phyloP scores from a whole-genome alignment of 2,888 invertebrate genomes.

The Tromatobia lineatoria region DNA sequence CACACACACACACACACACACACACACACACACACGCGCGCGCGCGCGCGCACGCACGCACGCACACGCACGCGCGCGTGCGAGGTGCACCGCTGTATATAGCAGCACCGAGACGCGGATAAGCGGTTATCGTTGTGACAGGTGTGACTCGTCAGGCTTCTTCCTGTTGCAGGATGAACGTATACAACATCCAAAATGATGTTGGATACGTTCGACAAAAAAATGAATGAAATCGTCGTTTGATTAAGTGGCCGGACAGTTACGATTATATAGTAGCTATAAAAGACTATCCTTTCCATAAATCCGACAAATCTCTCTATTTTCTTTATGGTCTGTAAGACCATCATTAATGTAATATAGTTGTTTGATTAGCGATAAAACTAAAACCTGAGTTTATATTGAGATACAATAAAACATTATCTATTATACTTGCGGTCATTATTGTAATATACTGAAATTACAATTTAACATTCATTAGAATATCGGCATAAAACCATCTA shows the following conservation, averaged over 20 bases:
- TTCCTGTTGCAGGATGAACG: conserved; percentile 43
- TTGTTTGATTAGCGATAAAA: neutral
- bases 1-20: conserved; percentile 56
- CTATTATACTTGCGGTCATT: neutral
- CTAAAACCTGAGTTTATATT: neutral
- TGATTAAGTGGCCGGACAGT: conserved; percentile 1
- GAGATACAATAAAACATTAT: neutral
- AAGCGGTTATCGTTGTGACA: conserved; percentile 55
- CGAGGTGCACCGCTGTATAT: conserved; percentile 30
- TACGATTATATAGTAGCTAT: neutral
- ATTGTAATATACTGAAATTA: neutral
- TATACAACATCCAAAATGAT: conserved; percentile 51
- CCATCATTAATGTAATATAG: neutral
- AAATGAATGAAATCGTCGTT: conserved; percentile 2
- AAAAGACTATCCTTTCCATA: neutral
- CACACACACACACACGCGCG: conserved; percentile 9
- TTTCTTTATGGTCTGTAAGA: too few species aligned
- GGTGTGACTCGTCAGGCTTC: conserved; percentile 63
- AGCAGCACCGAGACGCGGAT: conserved; percentile 15
- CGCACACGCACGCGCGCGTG: neutral
- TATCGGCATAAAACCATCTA: too few species aligned
- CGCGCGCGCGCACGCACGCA: conserved; percentile 56
- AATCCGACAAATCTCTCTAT: neutral
- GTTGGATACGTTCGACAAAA: conserved; percentile 12
- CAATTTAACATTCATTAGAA: too few species aligned